These are phyloP conservation scores for Probosciger aterrimus DNA, from an alignment of 2,113 vertebrate species.

Conservation along the genomic window DNA sequence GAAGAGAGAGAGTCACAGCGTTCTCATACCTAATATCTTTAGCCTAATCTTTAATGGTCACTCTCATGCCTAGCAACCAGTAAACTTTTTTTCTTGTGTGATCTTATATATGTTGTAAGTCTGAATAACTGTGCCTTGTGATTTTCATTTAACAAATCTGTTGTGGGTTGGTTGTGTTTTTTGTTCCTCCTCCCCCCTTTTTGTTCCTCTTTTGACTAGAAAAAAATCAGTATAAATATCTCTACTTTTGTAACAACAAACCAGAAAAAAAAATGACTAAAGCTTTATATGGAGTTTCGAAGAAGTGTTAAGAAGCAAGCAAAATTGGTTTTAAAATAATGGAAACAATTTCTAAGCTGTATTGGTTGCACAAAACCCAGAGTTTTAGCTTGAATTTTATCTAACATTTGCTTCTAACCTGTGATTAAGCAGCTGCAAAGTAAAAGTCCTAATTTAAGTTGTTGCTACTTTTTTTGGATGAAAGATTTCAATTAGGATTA, in stretches of 20 bases:
- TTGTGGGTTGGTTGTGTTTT: not conserved
- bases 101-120: not conserved
- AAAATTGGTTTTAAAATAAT: not conserved
- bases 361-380: not conserved
- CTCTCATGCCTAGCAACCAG: not conserved
- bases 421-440: not conserved
- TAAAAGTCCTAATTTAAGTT: not conserved
- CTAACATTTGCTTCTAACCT: not conserved
- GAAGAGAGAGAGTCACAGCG: not conserved
- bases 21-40: not conserved
- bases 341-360: not conserved
- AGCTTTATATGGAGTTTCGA: not conserved
- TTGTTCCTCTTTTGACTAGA: not conserved
- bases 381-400: not conserved
- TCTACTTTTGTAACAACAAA: not conserved
- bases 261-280: not conserved
- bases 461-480: fast-evolving
- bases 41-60: not conserved
- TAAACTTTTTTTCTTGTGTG: not conserved
- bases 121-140: not conserved
- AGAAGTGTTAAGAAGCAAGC: not conserved
- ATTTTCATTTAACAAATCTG: not conserved
- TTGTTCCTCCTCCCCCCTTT: not conserved
- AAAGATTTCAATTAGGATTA: not conserved
- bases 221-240: not conserved